phyloP scores from a whole-genome alignment of 2,113 vertebrate genomes.

The Procavia capensis region DNA sequence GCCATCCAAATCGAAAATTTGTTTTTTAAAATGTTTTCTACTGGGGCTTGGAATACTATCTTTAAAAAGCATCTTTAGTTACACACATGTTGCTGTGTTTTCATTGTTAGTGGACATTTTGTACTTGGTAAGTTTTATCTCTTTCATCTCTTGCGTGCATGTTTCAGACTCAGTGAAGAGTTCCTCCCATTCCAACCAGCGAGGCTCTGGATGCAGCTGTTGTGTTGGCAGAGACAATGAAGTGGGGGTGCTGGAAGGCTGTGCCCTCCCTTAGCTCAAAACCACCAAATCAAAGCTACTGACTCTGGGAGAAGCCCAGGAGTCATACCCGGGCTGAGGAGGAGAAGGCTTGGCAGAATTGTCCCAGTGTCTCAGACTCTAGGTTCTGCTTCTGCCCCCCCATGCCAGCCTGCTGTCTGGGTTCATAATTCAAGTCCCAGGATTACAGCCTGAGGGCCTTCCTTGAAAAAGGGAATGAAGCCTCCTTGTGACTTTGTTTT shows the following conservation, averaged over 20 bases:
- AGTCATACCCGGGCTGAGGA: accelerated
- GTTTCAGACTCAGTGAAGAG: background rate
- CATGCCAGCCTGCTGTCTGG: background rate
- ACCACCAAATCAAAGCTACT: no score
- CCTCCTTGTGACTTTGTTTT: accelerated
- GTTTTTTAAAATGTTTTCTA: background rate
- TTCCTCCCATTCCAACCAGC: accelerated
- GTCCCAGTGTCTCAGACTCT: background rate
- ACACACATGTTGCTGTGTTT: background rate
- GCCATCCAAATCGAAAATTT: background rate
- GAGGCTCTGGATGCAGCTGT: background rate
- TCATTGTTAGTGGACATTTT: background rate
- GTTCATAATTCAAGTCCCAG: accelerated
- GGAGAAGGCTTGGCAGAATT: background rate
- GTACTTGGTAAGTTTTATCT: background rate
- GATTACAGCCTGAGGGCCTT: background rate
- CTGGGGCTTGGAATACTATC: background rate
- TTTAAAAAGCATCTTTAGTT: background rate
- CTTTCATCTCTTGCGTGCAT: background rate
- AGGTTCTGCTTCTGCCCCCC: no score
- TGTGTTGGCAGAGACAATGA: accelerated
- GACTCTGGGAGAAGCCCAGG: background rate
- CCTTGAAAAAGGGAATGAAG: background rate
- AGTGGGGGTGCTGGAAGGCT: accelerated
- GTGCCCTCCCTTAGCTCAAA: background rate